Conservation (phyloP, 2,797 vertebrate species). For the Fistularia tabacaria region DNA sequence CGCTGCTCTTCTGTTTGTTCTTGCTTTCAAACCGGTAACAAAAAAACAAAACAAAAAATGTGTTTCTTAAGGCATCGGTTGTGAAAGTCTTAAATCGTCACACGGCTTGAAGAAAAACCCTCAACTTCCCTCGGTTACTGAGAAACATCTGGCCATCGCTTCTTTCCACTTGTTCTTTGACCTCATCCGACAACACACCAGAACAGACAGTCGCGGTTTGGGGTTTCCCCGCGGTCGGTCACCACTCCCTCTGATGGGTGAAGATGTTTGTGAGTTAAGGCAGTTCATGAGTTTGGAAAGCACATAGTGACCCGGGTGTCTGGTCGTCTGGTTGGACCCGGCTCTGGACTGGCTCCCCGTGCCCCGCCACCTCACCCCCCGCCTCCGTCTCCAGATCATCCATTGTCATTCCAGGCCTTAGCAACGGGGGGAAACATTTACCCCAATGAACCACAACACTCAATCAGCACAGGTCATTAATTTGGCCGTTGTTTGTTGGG, state of each 20-base stretch:
- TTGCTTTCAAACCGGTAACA: too few species aligned
- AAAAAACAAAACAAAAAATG: too few species aligned
- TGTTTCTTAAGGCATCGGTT: slow-evolving; percentile 3
- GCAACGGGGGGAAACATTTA: slow-evolving; percentile 73
- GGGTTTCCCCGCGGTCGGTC: background rate
- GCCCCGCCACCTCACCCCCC: slow-evolving; percentile 10
- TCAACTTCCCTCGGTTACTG: slow-evolving; percentile 12
- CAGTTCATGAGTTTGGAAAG: slow-evolving; percentile 3
- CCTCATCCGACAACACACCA: slow-evolving; percentile 5
- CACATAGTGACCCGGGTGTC: slow-evolving; percentile 2
- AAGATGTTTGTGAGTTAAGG: slow-evolving; percentile 29
- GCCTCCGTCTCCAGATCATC: slow-evolving; percentile 35
- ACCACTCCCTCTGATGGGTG: background rate
- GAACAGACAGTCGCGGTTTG: slow-evolving; percentile 14
- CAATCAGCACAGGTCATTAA: slow-evolving; percentile 54
- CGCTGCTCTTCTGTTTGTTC: too few species aligned
- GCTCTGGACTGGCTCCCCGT: slow-evolving; percentile 29
- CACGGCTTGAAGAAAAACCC: slow-evolving; percentile 9
- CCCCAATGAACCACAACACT: slow-evolving; percentile 36
- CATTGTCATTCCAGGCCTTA: slow-evolving; percentile 53
- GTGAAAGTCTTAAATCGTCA: slow-evolving; percentile 35
- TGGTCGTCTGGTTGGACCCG: slow-evolving; percentile 21
- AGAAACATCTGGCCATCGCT: slow-evolving; percentile 27
- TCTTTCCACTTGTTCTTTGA: slow-evolving; percentile 6
- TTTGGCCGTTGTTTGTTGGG: slow-evolving; percentile 57